A percentile compares a stretch with the other conserved stretches of the same genome.
Conservation (phyloP, 1,140 invertebrate species). For the Leptopilina clavipes region DNA sequence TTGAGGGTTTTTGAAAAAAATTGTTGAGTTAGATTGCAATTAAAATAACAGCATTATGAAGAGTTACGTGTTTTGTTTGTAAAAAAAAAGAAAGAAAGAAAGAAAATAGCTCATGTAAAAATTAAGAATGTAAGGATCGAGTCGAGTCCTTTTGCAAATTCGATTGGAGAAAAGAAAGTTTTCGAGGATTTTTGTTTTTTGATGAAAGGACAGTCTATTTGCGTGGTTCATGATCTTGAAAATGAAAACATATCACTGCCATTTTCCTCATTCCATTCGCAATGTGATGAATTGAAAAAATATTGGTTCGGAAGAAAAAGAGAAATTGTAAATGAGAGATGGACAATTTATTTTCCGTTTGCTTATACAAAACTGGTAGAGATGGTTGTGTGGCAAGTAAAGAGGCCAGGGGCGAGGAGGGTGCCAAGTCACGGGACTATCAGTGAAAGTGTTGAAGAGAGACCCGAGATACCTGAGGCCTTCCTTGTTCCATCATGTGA, state of each 20-base stretch:
- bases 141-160: neutral
- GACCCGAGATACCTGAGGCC: constrained; percentile 37
- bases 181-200: neutral
- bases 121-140: no score
- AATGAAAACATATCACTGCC: neutral
- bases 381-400: neutral
- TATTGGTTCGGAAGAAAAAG: neutral
- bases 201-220: neutral
- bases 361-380: neutral
- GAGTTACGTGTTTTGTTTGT: no score
- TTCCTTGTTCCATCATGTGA: constrained; percentile 42
- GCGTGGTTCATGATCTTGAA: constrained; percentile 15
- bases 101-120: no score
- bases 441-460: constrained; percentile 45
- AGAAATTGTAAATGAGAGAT: constrained; percentile 32
- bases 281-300: neutral
- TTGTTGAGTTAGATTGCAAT: no score
- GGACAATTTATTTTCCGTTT: neutral
- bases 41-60: no score
- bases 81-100: no score
- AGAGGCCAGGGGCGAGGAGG: constrained; percentile 33
- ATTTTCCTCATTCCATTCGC: neutral
- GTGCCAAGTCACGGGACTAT: constrained; percentile 41
- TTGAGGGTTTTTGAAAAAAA: no score
- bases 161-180: neutral